These are phyloP conservation scores for Homarus americanus DNA, from an alignment of 1,140 invertebrate genomes.

Conservation along the genomic window DNA sequence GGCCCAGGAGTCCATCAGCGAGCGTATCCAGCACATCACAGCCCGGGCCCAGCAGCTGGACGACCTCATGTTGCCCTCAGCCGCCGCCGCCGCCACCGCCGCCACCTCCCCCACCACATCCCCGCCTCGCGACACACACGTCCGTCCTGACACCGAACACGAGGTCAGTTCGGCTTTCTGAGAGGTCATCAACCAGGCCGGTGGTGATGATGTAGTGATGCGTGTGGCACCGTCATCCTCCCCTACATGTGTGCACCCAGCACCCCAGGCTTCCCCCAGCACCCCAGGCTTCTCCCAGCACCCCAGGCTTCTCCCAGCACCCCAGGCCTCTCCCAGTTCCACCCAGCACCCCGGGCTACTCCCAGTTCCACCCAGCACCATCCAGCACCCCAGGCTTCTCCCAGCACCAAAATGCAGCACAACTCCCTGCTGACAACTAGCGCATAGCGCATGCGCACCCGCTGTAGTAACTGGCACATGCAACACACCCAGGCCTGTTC, in stretches of 20 bases:
- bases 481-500: neutral
- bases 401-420: neutral
- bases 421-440: neutral
- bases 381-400: neutral
- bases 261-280: neutral
- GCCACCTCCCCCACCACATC: neutral
- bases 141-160: slow-evolving; percentile 52
- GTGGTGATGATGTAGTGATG: neutral
- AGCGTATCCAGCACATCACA: slow-evolving; percentile 70
- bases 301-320: neutral
- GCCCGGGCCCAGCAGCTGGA: slow-evolving; percentile 69
- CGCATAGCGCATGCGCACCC: neutral
- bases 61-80: slow-evolving; percentile 69
- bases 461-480: neutral
- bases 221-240: neutral
- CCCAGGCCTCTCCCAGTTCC: neutral
- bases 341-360: neutral
- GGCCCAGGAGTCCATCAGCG: slow-evolving; percentile 72
- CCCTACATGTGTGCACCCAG: neutral
- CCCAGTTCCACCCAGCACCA: neutral
- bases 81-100: slow-evolving; percentile 10
- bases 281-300: neutral
- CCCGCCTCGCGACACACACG: slow-evolving; percentile 29
- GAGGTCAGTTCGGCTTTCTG: slow-evolving; percentile 75
- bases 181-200: neutral